Conservation (phyloP, 1,140 invertebrate genomes). For the Scaptomyza graminum region DNA sequence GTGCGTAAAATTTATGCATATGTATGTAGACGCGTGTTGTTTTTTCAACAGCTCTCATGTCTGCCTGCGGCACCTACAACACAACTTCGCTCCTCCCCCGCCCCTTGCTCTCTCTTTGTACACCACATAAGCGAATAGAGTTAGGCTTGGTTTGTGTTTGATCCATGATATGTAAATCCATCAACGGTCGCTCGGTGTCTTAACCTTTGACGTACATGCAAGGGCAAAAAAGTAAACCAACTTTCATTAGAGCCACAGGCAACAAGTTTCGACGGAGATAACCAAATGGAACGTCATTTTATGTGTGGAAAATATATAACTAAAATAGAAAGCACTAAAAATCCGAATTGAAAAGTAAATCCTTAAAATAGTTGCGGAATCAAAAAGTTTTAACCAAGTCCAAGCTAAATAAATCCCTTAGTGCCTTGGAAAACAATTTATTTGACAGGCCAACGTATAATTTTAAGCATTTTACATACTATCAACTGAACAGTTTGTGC, state of each 20-base stretch:
- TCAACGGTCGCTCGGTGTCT: slow-evolving; percentile 15
- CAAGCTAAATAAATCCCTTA: no score
- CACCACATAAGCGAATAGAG: not conserved
- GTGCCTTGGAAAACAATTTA: not conserved
- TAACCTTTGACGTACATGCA: slow-evolving; percentile 34
- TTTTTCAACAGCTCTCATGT: slow-evolving; percentile 26
- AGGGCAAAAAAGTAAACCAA: not conserved
- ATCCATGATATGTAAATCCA: slow-evolving; percentile 55
- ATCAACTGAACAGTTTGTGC: no score
- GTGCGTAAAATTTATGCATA: slow-evolving; percentile 76
- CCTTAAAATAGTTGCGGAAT: no score
- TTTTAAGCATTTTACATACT: no score
- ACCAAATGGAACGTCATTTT: no score
- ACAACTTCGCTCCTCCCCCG: not conserved
- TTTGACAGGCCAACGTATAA: not conserved
- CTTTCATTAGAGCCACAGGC: slow-evolving; percentile 32
- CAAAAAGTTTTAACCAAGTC: no score
- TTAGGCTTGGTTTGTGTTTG: slow-evolving; percentile 30
- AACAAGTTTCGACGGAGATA: slow-evolving; percentile 15
- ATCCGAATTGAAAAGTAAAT: no score
- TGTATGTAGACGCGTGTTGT: slow-evolving; percentile 50
- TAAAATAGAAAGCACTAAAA: no score
- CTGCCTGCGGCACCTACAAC: not conserved
- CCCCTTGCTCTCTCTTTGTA: no score
- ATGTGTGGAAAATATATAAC: no score